Conservation (phyloP, 1,140 invertebrate species). For the Drosophila miranda region DNA sequence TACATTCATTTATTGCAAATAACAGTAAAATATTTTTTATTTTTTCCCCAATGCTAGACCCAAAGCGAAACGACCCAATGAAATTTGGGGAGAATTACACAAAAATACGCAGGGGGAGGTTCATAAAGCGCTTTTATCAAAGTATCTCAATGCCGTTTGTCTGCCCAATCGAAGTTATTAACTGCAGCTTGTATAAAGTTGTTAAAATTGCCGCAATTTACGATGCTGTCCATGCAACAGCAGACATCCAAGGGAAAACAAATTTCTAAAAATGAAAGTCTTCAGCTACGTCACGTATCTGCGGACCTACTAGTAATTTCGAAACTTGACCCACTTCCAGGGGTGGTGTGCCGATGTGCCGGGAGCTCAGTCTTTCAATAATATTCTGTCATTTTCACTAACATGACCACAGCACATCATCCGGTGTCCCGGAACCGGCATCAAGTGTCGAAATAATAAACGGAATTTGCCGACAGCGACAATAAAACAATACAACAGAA, state of each 20-base stretch:
- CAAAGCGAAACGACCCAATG: conserved; percentile 10
- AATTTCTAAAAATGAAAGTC: not conserved
- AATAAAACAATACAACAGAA: conserved; percentile 38
- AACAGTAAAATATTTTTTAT: conserved; percentile 75
- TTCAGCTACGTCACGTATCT: conserved; percentile 24
- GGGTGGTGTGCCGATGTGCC: conserved; percentile 7
- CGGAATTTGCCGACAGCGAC: conserved; percentile 37
- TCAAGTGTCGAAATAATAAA: conserved; percentile 59
- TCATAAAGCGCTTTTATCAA: conserved; percentile 27
- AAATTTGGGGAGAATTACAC: conserved; percentile 47
- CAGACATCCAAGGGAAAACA: conserved; percentile 3
- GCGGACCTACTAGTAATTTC: conserved; percentile 13
- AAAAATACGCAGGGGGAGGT: conserved; percentile 42
- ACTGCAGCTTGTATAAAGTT: conserved; percentile 63
- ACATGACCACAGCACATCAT: conserved; percentile 25
- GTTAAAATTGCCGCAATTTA: conserved; percentile 50
- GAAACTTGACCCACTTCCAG: conserved; percentile 41
- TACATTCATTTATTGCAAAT: conserved; percentile 78
- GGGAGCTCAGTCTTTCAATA: conserved; percentile 22
- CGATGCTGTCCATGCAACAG: conserved; percentile 8
- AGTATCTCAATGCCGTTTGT: conserved; percentile 25
- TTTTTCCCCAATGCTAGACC: conserved; percentile 35
- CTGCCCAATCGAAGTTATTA: conserved; percentile 70
- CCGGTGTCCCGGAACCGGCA: conserved; percentile 21
- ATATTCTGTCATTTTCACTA: conserved; percentile 50